phyloP scores from a whole-genome alignment of 2,888 invertebrate genomes.

The Liopterus haemorrhoidalis region DNA sequence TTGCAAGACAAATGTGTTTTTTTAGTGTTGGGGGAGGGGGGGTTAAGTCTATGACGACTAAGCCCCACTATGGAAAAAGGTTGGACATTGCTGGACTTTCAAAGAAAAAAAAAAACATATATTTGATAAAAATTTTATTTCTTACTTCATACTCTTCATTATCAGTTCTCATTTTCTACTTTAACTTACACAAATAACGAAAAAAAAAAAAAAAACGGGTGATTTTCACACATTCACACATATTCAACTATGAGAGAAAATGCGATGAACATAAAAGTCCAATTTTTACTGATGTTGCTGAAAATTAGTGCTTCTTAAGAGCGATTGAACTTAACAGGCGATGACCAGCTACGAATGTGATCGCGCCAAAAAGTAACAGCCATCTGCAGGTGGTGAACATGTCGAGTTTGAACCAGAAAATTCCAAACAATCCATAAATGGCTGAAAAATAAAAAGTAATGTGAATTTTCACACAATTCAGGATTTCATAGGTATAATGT shows the following conservation, averaged over 20 bases:
- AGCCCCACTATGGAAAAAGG: too few relatives aligned
- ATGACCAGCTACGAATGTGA: constrained; percentile 92
- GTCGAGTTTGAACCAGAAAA: constrained; percentile 88
- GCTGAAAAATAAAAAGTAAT: constrained; percentile 48
- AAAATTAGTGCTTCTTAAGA: constrained; percentile 35
- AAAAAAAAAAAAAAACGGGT: too few relatives aligned
- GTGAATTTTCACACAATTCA: constrained; percentile 12
- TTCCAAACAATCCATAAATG: constrained; percentile 79
- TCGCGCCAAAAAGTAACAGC: constrained; percentile 73
- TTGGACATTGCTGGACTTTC: too few relatives aligned
- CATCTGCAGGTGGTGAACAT: constrained; percentile 96
- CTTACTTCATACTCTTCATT: not conserved
- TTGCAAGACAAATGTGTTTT: too few relatives aligned
- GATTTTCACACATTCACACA: not conserved
- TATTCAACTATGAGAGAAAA: not conserved
- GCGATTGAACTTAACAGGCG: constrained; percentile 78
- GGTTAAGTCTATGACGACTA: too few relatives aligned
- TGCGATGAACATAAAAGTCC: not conserved
- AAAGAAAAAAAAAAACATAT: too few relatives aligned
- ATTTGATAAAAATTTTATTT: too few relatives aligned
- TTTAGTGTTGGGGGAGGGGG: too few relatives aligned
- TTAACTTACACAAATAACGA: not conserved
- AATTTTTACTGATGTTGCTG: not conserved
- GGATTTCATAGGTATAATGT: constrained; percentile 5
- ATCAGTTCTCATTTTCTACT: not conserved